Evolutionary conservation across 2,888 invertebrate genomes (phyloP), one percentile per base, ranked within the genome.

Genomic region (Iphiclides podalirius): DNA sequence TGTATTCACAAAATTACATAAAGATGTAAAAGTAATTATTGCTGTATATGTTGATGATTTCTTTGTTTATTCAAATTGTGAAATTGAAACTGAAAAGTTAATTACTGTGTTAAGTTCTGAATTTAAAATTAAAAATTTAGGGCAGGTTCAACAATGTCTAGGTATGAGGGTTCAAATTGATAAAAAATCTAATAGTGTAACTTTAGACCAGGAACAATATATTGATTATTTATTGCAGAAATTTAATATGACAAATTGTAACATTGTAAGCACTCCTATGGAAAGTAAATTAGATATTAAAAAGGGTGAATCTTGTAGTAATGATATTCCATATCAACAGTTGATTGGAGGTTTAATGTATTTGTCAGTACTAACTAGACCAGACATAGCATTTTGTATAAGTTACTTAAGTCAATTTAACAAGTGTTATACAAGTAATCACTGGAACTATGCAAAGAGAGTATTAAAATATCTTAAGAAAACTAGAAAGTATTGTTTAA

Each of bases 361-460:
- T 9, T 41, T 41, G 26, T 45, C 52, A 20, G 47, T 57, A 8
- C 36, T 53, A 14, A 56, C 55, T 1, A 52, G 58, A 12, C 55
- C 58, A n/a, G 55, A 58, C 17, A 54, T 55, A 37, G 16, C 40
- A 23, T 58, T 37, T 43, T 8, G 41, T 41, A 44, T 58, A 1
- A 39, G 55, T 23, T 59, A 36, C 20, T 12, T 60, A 12, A 58
- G 55, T 40, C 54, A 56, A 47, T 57, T 54, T 47, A 53, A 55
- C 50, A 54, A 55, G 34, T 54, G 46, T 41, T 33, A 56, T 39
- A 47, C 37, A 2, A 52, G 52, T 6, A 14, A 16, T n/a, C 54
- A 57, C 47, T 57, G 54, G 46, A 31, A 23, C 7, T 43, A 53
- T 52, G 52, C 51, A n/a, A 56, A 56, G 17, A 39, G 51, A 38